phyloP scores from a whole-genome alignment of 2,113 vertebrate species.

The Phocoena phocoena region DNA sequence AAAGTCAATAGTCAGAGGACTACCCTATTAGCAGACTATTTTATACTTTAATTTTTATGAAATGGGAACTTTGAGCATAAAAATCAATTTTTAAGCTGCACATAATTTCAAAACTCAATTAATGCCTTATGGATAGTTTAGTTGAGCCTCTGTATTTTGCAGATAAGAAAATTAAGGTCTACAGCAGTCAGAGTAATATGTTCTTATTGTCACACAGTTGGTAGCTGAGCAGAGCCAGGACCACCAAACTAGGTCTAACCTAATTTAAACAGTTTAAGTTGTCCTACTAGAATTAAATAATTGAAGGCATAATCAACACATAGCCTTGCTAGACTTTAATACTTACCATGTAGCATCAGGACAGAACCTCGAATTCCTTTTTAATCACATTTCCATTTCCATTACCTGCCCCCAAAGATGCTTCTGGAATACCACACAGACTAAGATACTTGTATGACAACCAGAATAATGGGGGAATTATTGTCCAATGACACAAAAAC shows the following conservation, averaged over 20 bases:
- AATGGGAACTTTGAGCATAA: background rate
- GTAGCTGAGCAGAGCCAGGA: background rate
- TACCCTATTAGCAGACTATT: background rate
- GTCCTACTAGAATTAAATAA: background rate
- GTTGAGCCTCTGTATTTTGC: background rate
- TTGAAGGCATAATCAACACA: background rate
- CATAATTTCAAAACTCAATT: background rate
- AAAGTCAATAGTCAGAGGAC: background rate
- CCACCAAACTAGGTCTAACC: background rate
- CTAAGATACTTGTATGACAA: background rate
- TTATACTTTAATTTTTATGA: background rate
- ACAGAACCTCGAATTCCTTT: background rate
- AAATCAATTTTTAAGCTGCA: background rate
- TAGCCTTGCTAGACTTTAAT: background rate
- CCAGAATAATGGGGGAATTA: background rate
- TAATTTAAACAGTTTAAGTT: background rate
- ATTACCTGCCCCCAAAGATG: background rate
- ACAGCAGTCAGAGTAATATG: rapidly evolving
- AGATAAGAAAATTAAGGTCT: background rate
- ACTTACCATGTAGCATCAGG: too few relatives aligned
- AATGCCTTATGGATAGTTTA: background rate
- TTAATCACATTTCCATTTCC: background rate
- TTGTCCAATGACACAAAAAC: background rate
- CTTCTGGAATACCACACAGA: background rate
- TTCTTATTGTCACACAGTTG: background rate